Evolutionary conservation across 2,113 vertebrate genomes (phyloP).

Genomic region (Anguilla rostrata): DNA sequence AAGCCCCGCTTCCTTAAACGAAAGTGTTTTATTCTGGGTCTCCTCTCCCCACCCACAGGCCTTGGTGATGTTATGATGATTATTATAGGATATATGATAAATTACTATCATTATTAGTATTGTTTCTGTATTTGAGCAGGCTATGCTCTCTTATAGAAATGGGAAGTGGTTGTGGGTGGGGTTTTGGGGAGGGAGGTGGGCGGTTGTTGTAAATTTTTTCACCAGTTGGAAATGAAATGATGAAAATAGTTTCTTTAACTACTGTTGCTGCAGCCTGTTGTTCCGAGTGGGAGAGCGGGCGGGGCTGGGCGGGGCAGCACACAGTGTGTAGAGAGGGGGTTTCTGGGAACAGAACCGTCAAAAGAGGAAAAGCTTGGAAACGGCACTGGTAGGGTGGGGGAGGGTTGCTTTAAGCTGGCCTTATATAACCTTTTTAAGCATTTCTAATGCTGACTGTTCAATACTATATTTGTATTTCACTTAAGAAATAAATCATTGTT

Average conservation of each 20-base stretch:
- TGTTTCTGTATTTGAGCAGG: slow-evolving; percentile 48
- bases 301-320: slow-evolving; percentile 21
- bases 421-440: slow-evolving; percentile 74
- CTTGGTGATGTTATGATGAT: slow-evolving; percentile 42
- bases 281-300: not conserved
- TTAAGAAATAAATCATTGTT: slow-evolving; percentile 56
- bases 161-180: slow-evolving; percentile 49
- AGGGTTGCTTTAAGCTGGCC: slow-evolving; percentile 68
- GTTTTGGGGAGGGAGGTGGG: slow-evolving; percentile 60
- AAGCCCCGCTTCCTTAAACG: slow-evolving; percentile 49
- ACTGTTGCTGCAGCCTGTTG: slow-evolving; percentile 49
- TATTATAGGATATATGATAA: slow-evolving; percentile 49
- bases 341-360: slow-evolving; percentile 42
- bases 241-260: slow-evolving; percentile 64
- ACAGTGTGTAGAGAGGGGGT: slow-evolving; percentile 52
- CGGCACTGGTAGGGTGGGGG: slow-evolving; percentile 36
- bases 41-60: slow-evolving; percentile 60
- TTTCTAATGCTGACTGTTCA: slow-evolving; percentile 77
- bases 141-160: slow-evolving; percentile 34
- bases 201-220: slow-evolving; percentile 59
- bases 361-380: slow-evolving; percentile 2
- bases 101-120: slow-evolving; percentile 40
- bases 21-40: slow-evolving; percentile 45
- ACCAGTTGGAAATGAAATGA: slow-evolving; percentile 53
- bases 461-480: slow-evolving; percentile 71